Percentiles rank a stretch among this genome's conserved stretches.
Conservation (phyloP, 1,140 invertebrate genomes). For the Semibalanus balanoides region DNA sequence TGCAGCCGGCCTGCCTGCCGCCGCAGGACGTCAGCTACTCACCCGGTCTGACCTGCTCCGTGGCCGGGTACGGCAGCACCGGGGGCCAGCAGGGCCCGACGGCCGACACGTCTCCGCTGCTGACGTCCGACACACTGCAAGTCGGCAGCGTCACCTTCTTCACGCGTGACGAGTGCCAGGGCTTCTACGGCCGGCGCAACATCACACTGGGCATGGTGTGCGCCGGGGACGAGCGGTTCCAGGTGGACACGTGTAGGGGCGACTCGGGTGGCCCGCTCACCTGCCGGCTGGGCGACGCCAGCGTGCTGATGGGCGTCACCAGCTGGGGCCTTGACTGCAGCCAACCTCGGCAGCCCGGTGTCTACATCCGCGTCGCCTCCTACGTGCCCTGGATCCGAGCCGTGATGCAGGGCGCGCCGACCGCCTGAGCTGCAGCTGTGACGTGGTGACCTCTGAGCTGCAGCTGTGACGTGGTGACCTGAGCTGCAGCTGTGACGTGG, state of each 20-base stretch:
- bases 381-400: conserved; percentile 17
- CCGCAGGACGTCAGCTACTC: conserved; percentile 8
- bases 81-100: conserved; percentile 12
- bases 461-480: no score
- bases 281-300: conserved; percentile 32
- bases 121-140: conserved; percentile 11
- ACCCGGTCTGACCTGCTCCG: conserved; percentile 12
- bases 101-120: conserved; percentile 11
- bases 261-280: conserved; percentile 57
- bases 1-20: conserved; percentile 21
- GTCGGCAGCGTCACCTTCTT: neutral
- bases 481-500: no score
- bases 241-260: conserved; percentile 73
- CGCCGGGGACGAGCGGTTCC: conserved; percentile 63
- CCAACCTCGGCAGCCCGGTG: conserved; percentile 1
- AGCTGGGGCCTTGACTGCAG: conserved; percentile 7
- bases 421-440: no score
- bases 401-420: conserved; percentile 6
- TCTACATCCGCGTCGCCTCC: conserved; percentile 34
- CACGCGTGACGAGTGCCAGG: no score
- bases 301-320: conserved; percentile 8
- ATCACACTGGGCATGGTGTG: conserved; percentile 55
- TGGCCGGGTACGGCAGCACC: conserved; percentile 20
- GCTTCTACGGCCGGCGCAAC: conserved; percentile 11
- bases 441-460: no score